Conservation (phyloP, 2,113 vertebrate genomes). For the Etheostoma spectabile region DNA sequence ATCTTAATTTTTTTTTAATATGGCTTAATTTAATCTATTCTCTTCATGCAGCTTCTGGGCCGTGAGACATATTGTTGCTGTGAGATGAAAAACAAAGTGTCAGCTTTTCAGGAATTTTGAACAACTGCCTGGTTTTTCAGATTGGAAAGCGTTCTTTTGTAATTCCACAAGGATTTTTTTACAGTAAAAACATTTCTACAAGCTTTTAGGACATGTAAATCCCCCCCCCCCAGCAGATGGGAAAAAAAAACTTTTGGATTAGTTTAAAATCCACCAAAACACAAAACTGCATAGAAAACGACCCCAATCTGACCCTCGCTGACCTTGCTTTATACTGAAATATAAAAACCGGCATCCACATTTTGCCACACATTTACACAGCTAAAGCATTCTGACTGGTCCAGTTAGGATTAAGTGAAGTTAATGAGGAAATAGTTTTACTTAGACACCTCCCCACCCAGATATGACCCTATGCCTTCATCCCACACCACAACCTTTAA, state of each 20-base stretch:
- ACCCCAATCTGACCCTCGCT: background rate
- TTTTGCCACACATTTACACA: background rate
- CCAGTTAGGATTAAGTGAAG: background rate
- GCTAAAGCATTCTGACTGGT: background rate
- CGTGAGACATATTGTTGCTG: background rate
- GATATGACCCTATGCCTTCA: background rate
- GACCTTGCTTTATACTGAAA: background rate
- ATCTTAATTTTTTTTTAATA: slow-evolving; percentile 23
- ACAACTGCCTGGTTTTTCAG: slow-evolving; percentile 1
- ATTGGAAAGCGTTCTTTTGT: background rate
- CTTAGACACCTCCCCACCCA: background rate
- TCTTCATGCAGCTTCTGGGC: slow-evolving; percentile 7
- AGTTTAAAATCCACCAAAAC: slow-evolving; percentile 13
- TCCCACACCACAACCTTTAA: background rate
- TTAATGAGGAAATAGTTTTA: background rate
- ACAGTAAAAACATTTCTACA: background rate
- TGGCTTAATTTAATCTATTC: slow-evolving; percentile 24
- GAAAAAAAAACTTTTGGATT: background rate
- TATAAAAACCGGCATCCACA: background rate
- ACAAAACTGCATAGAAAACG: slow-evolving; percentile 1
- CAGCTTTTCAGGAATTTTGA: slow-evolving; percentile 33
- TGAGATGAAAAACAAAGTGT: slow-evolving; percentile 14
- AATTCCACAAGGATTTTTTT: background rate
- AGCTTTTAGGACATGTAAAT: background rate
- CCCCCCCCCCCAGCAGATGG: background rate